Evolutionary conservation across 1,140 invertebrate genomes (phyloP).

Genomic region (Magallana ariakensis): DNA sequence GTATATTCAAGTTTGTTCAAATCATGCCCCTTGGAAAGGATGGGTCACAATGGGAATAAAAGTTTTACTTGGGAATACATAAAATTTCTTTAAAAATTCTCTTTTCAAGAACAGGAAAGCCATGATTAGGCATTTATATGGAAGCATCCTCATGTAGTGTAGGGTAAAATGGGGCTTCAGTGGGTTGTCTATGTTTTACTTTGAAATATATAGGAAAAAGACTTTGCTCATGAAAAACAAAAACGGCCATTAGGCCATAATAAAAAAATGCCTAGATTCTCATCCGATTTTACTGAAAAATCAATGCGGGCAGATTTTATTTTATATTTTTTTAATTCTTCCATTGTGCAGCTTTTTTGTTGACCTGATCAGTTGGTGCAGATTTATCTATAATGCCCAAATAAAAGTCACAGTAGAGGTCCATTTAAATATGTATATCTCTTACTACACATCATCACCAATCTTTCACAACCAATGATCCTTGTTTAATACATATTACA

Average conservation of each 20-base stretch:
- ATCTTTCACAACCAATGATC: not conserved
- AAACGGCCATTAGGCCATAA: no score
- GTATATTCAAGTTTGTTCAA: no score
- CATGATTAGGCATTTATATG: no score
- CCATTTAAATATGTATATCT: no score
- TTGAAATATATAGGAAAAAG: not conserved
- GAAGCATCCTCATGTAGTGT: no score
- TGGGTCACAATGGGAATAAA: not conserved
- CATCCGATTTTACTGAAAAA: constrained; percentile 16
- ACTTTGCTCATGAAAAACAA: constrained; percentile 3
- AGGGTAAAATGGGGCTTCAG: no score
- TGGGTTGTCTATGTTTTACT: no score
- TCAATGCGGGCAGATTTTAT: not conserved
- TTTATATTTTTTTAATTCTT: constrained; percentile 9
- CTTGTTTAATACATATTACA: constrained; percentile 12
- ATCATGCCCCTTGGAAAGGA: no score
- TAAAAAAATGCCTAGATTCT: constrained; percentile 10
- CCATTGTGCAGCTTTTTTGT: constrained; percentile 15
- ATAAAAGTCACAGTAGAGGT: no score
- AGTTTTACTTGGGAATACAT: not conserved
- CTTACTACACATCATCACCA: no score
- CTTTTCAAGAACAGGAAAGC: no score
- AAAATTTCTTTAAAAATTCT: no score
- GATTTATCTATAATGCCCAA: not conserved
- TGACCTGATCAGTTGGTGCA: constrained; percentile 14